phyloP scores from a whole-genome alignment of 35 echinoderm and acorn worm species.

The Acanthaster planci region DNA sequence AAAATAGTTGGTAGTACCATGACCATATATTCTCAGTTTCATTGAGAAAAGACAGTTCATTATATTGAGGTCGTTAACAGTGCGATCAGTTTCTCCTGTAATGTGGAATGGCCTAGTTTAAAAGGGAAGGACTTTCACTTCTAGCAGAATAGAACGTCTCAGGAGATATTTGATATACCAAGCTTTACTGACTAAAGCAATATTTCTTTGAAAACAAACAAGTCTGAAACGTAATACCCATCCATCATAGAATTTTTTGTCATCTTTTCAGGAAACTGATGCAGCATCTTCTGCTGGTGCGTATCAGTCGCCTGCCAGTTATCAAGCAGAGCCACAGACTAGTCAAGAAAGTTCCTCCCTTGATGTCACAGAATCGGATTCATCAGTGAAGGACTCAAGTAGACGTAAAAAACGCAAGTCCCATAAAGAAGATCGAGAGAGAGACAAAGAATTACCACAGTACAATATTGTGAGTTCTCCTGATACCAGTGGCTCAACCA shows the following conservation, averaged over 20 bases:
- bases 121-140: no score
- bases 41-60: no score
- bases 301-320: background rate
- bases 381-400: conserved; percentile 28
- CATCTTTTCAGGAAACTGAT: background rate
- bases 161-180: no score
- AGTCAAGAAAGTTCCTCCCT: conserved; percentile 28
- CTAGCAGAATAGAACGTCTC: no score
- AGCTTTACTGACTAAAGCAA: no score
- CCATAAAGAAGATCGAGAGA: conserved; percentile 34
- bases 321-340: background rate
- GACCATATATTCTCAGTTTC: no score
- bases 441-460: conserved; percentile 12
- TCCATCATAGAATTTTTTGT: background rate
- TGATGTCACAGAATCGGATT: conserved; percentile 50
- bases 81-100: no score
- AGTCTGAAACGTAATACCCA: no score
- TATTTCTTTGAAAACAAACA: no score
- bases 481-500: conserved; percentile 13
- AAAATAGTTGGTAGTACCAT: no score
- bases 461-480: conserved; percentile 60
- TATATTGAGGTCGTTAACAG: no score
- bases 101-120: no score
- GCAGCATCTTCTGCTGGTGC: background rate
- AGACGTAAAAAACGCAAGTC: conserved; percentile 4